These are phyloP conservation scores for Sinocyclocheilus rhinocerous DNA, from an alignment of 2,113 vertebrate species.

Conservation along the genomic window DNA sequence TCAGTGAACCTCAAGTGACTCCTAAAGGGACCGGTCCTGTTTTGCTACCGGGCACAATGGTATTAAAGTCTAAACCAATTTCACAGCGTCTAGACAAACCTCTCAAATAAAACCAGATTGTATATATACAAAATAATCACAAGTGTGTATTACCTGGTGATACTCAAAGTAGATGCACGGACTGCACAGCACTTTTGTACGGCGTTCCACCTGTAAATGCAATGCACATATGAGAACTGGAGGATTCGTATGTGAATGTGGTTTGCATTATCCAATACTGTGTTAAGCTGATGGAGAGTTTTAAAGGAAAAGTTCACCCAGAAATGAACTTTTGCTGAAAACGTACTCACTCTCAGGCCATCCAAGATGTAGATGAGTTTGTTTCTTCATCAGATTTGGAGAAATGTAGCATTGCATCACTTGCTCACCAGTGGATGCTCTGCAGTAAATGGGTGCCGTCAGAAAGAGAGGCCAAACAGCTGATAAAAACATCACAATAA, in stretches of 20 bases:
- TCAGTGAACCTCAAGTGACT: constrained; percentile 52
- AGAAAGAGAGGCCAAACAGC: too few species aligned
- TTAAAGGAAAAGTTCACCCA: not conserved
- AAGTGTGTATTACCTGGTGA: not conserved
- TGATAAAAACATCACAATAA: too few species aligned
- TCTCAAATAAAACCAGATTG: constrained; percentile 36
- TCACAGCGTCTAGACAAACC: constrained; percentile 45
- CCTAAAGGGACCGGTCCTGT: constrained; percentile 28
- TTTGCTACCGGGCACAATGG: constrained; percentile 41
- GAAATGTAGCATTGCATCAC: too few species aligned
- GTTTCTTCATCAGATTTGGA: too few species aligned
- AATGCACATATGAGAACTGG: not conserved
- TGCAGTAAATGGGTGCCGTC: too few species aligned
- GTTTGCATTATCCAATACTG: not conserved
- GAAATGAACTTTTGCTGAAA: too few species aligned
- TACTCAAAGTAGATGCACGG: not conserved
- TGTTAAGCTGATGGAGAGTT: constrained; percentile 18
- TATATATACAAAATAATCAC: constrained; percentile 38
- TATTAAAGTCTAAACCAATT: constrained; percentile 48
- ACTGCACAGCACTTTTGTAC: not conserved
- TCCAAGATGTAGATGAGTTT: too few species aligned
- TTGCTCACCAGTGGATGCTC: too few species aligned
- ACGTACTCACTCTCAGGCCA: too few species aligned
- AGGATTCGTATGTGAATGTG: constrained; percentile 3
- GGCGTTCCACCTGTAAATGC: not conserved